Evolutionary conservation across 1,140 invertebrate genomes (phyloP).

Genomic region (Anthonomus grandis): DNA sequence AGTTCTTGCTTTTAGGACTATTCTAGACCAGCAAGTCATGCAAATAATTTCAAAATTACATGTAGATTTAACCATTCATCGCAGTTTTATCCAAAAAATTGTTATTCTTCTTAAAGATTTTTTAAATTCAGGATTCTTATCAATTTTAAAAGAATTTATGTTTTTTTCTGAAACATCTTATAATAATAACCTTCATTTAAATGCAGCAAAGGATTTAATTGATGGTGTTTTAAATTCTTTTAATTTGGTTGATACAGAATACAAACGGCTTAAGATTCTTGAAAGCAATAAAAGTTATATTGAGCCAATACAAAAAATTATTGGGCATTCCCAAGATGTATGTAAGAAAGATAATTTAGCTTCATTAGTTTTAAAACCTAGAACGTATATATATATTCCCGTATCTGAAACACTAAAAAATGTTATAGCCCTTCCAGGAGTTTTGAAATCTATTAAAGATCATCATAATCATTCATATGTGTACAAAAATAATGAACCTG

Average conservation of each 20-base stretch:
- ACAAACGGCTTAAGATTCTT: constrained; percentile 9
- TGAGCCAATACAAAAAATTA: constrained; percentile 1
- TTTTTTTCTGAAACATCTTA: background rate
- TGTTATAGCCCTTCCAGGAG: constrained; percentile 1
- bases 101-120: constrained; percentile 1
- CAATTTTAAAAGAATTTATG: constrained; percentile 9
- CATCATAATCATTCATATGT: constrained; percentile 2
- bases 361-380: constrained; percentile 3
- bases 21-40: background rate
- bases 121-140: constrained; percentile 6
- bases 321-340: background rate
- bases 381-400: constrained; percentile 4
- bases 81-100: constrained; percentile 4
- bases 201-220: background rate
- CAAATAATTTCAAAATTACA: constrained; percentile 5
- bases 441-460: constrained; percentile 1
- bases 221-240: background rate
- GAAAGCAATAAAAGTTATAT: constrained; percentile 5
- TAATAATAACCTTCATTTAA: constrained; percentile 5
- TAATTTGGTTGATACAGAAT: constrained; percentile 11
- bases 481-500: constrained; percentile 1
- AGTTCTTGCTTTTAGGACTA: background rate
- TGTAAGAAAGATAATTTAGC: background rate
- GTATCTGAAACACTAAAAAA: constrained; percentile 4
- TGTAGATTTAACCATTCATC: constrained; percentile 3